phyloP scores from a whole-genome alignment of 2,113 vertebrate genomes.

The Planiliza haematocheilus region DNA sequence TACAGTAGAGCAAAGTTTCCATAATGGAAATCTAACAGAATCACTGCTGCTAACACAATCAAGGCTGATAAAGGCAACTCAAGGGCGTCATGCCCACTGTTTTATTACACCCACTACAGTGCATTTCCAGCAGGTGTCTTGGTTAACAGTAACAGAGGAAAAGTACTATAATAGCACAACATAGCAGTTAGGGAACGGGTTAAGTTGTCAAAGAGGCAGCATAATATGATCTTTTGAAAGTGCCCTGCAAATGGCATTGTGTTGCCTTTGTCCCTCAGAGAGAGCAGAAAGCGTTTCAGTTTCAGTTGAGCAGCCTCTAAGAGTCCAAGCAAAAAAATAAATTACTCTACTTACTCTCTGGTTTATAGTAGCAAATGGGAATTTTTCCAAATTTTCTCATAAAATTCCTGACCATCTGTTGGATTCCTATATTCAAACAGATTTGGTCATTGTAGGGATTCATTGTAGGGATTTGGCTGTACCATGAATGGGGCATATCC shows the following conservation, averaged over 20 bases:
- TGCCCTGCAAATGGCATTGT: neutral
- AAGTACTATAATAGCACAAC: neutral
- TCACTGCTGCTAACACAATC: slow-evolving; percentile 1
- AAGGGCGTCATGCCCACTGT: neutral
- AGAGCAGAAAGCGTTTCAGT: slow-evolving; percentile 6
- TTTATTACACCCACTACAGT: neutral
- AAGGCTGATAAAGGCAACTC: slow-evolving; percentile 1
- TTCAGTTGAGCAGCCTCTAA: neutral
- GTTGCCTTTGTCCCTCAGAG: slow-evolving; percentile 1
- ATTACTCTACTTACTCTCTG: slow-evolving; percentile 7
- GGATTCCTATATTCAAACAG: neutral
- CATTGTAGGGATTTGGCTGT: slow-evolving; percentile 13
- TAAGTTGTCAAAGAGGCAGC: neutral
- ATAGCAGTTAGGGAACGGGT: neutral
- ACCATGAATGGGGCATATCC: slow-evolving; percentile 48
- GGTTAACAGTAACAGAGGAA: slow-evolving; percentile 7
- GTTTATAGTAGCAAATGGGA: neutral
- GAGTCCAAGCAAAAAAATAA: slow-evolving; percentile 9
- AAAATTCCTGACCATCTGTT: neutral
- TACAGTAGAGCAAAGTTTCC: slow-evolving; percentile 62
- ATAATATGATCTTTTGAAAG: slow-evolving; percentile 2
- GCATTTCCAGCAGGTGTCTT: slow-evolving; percentile 50
- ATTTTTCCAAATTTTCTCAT: slow-evolving; percentile 22
- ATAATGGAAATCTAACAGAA: slow-evolving; percentile 61
- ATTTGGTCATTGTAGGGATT: slow-evolving; percentile 24